These are phyloP conservation scores for Gadus macrocephalus DNA, from an alignment of 2,113 vertebrate genomes.

Conservation along the genomic window DNA sequence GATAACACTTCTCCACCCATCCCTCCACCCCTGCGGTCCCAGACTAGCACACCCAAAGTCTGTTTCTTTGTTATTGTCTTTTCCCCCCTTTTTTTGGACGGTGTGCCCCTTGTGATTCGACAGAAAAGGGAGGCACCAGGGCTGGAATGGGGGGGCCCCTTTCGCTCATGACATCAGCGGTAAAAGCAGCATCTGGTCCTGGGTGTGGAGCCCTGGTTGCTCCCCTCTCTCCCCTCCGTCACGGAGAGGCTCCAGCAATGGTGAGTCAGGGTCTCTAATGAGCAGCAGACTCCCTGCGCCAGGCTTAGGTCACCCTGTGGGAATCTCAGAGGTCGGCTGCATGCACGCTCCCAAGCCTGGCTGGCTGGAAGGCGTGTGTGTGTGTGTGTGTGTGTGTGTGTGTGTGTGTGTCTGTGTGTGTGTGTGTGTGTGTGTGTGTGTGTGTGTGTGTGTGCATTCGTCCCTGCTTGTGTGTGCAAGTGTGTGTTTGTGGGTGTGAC, in stretches of 20 bases:
- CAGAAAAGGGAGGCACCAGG: slow-evolving; percentile 49
- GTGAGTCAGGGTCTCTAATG: slow-evolving; percentile 70
- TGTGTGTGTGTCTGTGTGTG: background rate
- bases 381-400: slow-evolving; percentile 2
- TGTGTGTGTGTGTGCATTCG: background rate
- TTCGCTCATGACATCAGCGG: slow-evolving; percentile 64
- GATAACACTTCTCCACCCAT: slow-evolving; percentile 3
- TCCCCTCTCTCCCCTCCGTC: slow-evolving; percentile 50
- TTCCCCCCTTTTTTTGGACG: background rate
- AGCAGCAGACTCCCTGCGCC: slow-evolving; percentile 66
- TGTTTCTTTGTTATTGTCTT: no score
- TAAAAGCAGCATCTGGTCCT: slow-evolving; percentile 69
- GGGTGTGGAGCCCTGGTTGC: slow-evolving; percentile 62
- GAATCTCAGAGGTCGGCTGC: slow-evolving; percentile 62
- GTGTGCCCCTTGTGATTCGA: background rate
- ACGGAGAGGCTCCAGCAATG: slow-evolving; percentile 59
- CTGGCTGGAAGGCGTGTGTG: slow-evolving; percentile 20
- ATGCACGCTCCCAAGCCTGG: slow-evolving; percentile 11
- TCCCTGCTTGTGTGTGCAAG: slow-evolving; percentile 1
- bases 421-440: background rate
- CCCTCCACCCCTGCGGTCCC: background rate
- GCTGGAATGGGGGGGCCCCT: slow-evolving; percentile 35
- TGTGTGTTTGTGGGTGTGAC: background rate
- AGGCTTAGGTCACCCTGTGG: slow-evolving; percentile 61
- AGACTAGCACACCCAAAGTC: background rate